These are phyloP conservation scores for Oxystoma pomonae DNA, from an alignment of 2,888 invertebrate genomes.

Conservation along the genomic window DNA sequence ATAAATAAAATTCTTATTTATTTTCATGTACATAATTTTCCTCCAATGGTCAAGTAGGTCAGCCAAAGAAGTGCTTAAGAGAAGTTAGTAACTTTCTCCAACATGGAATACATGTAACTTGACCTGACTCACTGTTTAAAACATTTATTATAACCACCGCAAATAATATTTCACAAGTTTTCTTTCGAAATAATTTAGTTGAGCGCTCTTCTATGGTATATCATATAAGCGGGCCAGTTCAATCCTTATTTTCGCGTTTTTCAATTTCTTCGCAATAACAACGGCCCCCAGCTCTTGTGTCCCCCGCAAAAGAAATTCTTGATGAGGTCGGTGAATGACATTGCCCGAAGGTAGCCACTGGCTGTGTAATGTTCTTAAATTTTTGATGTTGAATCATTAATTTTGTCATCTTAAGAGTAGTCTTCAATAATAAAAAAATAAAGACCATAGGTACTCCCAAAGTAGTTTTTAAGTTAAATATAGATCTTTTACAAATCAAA, in stretches of 20 bases:
- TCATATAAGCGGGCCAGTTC: background rate
- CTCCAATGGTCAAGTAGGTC: constrained; percentile 4
- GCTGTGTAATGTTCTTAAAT: background rate
- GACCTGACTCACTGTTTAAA: constrained; percentile 10
- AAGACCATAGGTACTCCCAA: too few relatives aligned
- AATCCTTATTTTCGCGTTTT: background rate
- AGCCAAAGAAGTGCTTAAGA: background rate
- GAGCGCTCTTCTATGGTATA: background rate
- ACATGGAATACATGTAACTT: constrained; percentile 1
- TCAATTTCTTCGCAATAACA: constrained; percentile 11
- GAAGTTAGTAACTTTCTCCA: background rate
- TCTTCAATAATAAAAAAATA: too few relatives aligned
- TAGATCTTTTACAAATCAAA: too few relatives aligned
- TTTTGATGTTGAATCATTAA: background rate
- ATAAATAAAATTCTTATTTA: background rate
- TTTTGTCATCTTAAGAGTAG: too few relatives aligned
- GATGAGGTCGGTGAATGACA: constrained; percentile 39
- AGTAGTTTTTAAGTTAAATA: too few relatives aligned
- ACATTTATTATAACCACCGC: background rate
- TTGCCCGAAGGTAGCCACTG: constrained; percentile 26
- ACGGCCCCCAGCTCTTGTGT: background rate
- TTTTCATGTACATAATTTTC: background rate
- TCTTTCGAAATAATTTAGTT: too few relatives aligned
- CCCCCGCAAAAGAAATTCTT: constrained; percentile 17
- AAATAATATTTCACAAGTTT: background rate